These are phyloP conservation scores for Carcharodon carcharias DNA, from an alignment of 2,797 vertebrate species.

Conservation along the genomic window DNA sequence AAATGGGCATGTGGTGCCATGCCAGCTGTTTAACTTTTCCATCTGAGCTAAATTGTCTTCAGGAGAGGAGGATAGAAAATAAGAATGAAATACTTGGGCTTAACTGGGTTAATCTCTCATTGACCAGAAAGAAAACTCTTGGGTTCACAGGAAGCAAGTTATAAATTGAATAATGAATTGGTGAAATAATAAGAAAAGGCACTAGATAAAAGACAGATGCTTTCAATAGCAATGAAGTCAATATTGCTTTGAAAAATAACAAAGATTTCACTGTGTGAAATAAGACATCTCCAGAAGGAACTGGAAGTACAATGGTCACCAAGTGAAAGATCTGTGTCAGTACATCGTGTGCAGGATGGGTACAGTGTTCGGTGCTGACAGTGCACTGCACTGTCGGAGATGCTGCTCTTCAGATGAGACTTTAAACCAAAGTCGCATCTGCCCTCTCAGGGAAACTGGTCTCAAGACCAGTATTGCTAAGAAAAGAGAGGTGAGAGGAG, in stretches of 20 bases:
- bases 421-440: neutral
- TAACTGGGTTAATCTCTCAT: neutral
- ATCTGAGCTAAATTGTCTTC: no score
- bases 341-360: no score
- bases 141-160: neutral
- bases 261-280: no score
- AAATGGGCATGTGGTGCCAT: no score
- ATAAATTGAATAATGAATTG: neutral
- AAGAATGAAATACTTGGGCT: neutral
- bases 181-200: neutral
- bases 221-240: neutral
- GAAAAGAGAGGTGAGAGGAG: no score
- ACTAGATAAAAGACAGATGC: neutral
- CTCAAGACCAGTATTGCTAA: no score
- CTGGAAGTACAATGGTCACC: neutral
- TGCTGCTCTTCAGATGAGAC: neutral
- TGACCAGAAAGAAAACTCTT: neutral
- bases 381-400: neutral
- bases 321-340: no score
- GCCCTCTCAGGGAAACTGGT: no score
- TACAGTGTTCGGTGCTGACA: neutral
- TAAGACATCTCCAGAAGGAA: neutral
- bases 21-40: no score
- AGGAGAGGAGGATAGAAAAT: neutral
- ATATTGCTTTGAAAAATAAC: neutral